Conservation (phyloP, 2,888 invertebrate species). For the Drosophila basisetae region DNA sequence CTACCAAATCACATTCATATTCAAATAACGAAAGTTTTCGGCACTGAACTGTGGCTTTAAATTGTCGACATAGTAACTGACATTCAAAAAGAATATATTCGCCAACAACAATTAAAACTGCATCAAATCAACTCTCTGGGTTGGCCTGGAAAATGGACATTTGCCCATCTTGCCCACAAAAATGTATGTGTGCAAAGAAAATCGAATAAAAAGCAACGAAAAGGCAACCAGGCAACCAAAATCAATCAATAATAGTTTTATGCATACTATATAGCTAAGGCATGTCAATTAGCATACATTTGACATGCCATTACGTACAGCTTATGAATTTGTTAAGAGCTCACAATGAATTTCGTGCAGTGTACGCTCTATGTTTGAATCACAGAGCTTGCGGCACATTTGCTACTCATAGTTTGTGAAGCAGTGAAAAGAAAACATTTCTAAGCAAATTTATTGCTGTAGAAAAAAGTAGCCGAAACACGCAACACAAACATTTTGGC, state of each 20-base stretch:
- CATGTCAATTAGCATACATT: slow-evolving; percentile 57
- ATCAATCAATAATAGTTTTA: slow-evolving; percentile 46
- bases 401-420: slow-evolving; percentile 10
- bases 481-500: slow-evolving; percentile 62
- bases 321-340: slow-evolving; percentile 50
- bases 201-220: slow-evolving; percentile 18
- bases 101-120: slow-evolving; percentile 29
- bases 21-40: slow-evolving; percentile 47
- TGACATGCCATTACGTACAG: slow-evolving; percentile 45
- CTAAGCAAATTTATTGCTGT: slow-evolving; percentile 50
- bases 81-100: slow-evolving; percentile 16
- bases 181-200: slow-evolving; percentile 8
- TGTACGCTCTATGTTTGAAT: slow-evolving; percentile 43
- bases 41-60: slow-evolving; percentile 34
- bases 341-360: slow-evolving; percentile 15
- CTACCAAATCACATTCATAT: slow-evolving; percentile 47
- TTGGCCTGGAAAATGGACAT: slow-evolving; percentile 35
- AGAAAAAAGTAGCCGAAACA: slow-evolving; percentile 55
- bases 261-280: slow-evolving; percentile 26
- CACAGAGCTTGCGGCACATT: slow-evolving; percentile 32
- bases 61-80: slow-evolving; percentile 37
- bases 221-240: slow-evolving; percentile 53
- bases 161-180: not conserved
- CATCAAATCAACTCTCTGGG: slow-evolving; percentile 24
- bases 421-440: slow-evolving; percentile 39